These are phyloP conservation scores for Melanerpes formicivorus DNA, from an alignment of 2,113 vertebrate species.

Conservation along the genomic window DNA sequence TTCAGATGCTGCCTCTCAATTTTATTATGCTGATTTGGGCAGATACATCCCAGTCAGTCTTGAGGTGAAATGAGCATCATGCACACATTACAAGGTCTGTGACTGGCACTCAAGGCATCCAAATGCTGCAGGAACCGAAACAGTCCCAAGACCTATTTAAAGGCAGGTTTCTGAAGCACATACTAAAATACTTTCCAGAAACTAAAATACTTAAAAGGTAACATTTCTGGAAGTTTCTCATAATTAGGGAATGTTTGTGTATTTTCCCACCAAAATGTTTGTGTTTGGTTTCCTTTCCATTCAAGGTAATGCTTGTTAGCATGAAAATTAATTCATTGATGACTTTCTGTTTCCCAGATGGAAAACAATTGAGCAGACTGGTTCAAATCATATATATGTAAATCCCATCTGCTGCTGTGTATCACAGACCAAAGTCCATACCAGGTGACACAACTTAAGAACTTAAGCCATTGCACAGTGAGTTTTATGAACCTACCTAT, in stretches of 20 bases:
- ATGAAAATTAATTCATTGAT: background rate
- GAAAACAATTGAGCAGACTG: background rate
- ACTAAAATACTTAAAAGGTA: background rate
- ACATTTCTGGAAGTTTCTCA: background rate
- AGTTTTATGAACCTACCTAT: background rate
- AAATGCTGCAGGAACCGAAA: background rate
- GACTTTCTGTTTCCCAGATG: background rate
- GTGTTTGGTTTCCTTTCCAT: background rate
- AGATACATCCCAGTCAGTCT: background rate
- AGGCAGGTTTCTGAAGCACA: background rate
- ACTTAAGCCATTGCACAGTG: background rate
- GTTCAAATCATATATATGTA: background rate
- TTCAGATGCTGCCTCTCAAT: background rate
- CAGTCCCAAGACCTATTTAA: background rate
- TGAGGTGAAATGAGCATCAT: background rate
- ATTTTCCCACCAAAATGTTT: background rate
- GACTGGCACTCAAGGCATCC: background rate
- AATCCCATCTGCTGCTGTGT: background rate
- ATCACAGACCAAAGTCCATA: background rate
- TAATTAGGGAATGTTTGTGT: background rate
- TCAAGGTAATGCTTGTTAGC: background rate
- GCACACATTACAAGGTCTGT: rapidly evolving
- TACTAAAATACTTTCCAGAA: background rate
- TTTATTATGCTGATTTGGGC: background rate
- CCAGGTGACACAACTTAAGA: background rate